These are phyloP conservation scores for Tamandua tetradactyla DNA, from an alignment of 2,797 vertebrate genomes.

Conservation along the genomic window DNA sequence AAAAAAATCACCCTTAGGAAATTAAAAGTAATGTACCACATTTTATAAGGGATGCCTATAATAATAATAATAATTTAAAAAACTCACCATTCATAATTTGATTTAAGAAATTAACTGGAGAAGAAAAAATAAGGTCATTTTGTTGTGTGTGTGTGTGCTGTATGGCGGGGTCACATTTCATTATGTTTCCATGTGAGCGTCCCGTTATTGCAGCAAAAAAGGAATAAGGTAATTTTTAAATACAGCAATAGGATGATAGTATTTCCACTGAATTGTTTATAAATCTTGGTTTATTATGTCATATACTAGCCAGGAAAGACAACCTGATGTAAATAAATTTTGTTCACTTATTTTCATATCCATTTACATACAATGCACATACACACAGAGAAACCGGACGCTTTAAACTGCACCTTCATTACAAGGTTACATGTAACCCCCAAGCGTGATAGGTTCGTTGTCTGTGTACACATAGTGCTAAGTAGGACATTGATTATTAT, in stretches of 20 bases:
- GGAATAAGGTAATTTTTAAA: slow-evolving; percentile 48
- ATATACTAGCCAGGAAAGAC: not conserved
- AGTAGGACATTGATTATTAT: not conserved
- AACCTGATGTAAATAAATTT: not conserved
- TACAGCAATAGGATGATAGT: not conserved
- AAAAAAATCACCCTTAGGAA: not conserved
- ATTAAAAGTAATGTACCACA: slow-evolving; percentile 15
- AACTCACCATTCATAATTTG: not conserved
- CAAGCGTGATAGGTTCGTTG: not conserved
- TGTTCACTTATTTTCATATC: slow-evolving; percentile 2
- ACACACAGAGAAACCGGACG: not conserved
- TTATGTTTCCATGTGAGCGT: no score
- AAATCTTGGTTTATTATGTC: slow-evolving; percentile 52
- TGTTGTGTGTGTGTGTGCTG: no score
- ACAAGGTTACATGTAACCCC: not conserved
- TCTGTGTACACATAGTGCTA: not conserved
- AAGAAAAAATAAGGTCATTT: slow-evolving; percentile 33
- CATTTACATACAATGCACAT: not conserved
- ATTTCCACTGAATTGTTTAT: slow-evolving; percentile 46
- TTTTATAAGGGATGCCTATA: not conserved
- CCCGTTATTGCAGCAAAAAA: no score
- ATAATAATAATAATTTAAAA: slow-evolving; percentile 2
- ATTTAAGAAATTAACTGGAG: slow-evolving; percentile 54
- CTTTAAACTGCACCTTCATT: not conserved
- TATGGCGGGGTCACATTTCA: no score